phyloP scores from a whole-genome alignment of 2,888 invertebrate genomes.

The Sycophila texana region DNA sequence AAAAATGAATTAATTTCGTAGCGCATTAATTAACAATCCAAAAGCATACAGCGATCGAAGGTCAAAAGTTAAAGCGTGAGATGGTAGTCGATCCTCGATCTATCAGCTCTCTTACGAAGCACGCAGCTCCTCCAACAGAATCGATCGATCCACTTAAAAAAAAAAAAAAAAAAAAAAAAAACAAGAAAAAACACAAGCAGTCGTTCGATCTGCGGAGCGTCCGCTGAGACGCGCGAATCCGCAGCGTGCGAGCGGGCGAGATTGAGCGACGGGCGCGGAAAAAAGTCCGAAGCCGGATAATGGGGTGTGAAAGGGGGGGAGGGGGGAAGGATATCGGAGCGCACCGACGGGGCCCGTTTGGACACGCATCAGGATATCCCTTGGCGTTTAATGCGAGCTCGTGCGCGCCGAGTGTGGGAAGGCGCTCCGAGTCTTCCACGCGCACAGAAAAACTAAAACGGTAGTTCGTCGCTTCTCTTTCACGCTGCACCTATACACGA shows the following conservation, averaged over 20 bases:
- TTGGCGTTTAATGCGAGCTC: slow-evolving; percentile 67
- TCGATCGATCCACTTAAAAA: not conserved
- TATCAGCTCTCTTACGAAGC: too few relatives aligned
- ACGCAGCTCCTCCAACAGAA: too few relatives aligned
- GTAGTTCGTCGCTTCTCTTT: slow-evolving; percentile 44
- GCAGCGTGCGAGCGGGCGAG: slow-evolving; percentile 40
- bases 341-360: slow-evolving; percentile 42
- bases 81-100: too few relatives aligned
- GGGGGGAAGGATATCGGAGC: slow-evolving; percentile 28
- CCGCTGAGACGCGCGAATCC: too few relatives aligned
- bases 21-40: too few relatives aligned
- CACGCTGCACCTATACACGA: not conserved
- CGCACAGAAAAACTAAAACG: slow-evolving; percentile 55
- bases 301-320: slow-evolving; percentile 49
- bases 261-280: slow-evolving; percentile 42
- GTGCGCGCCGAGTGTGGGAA: slow-evolving; percentile 73
- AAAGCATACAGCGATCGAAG: too few relatives aligned
- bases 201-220: not conserved
- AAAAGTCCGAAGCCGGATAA: slow-evolving; percentile 51
- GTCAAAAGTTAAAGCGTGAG: too few relatives aligned
- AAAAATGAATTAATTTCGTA: too few relatives aligned
- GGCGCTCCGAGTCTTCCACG: slow-evolving; percentile 55
- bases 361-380: slow-evolving; percentile 65
- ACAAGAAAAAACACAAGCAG: not conserved
- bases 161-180: not conserved